phyloP scores from a whole-genome alignment of 2,888 invertebrate genomes.

The Drosophila austrosaltans region DNA sequence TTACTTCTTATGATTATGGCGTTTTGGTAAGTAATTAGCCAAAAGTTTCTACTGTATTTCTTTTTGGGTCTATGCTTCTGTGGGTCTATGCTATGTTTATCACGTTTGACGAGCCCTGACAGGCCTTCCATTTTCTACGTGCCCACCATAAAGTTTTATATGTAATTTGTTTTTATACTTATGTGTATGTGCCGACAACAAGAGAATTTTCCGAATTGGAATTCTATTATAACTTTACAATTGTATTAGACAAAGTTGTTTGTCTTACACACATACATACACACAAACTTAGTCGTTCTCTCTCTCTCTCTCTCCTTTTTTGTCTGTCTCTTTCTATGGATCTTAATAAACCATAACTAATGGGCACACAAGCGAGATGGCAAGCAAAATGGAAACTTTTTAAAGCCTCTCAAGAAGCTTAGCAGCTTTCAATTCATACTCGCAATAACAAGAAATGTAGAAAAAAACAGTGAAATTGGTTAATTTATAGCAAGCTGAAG shows the following conservation, averaged over 20 bases:
- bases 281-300: conserved; percentile 12
- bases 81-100: conserved; percentile 27
- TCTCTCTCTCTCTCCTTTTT: conserved; percentile 13
- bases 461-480: conserved; percentile 41
- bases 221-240: conserved; percentile 76
- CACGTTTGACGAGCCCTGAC: conserved; percentile 73
- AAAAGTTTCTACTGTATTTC: conserved; percentile 30
- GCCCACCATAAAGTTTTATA: conserved; percentile 69
- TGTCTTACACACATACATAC: conserved; percentile 30
- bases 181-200: conserved; percentile 26
- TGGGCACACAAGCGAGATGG: conserved; percentile 46
- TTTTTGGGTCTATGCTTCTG: not conserved
- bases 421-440: conserved; percentile 38
- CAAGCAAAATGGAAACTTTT: conserved; percentile 23
- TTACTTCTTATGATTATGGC: conserved; percentile 30
- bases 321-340: conserved; percentile 29
- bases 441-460: conserved; percentile 37
- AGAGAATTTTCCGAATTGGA: conserved; percentile 63
- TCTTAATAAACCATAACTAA: conserved; percentile 75
- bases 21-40: conserved; percentile 27
- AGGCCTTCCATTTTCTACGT: conserved; percentile 68
- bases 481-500: too few relatives aligned
- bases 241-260: conserved; percentile 59
- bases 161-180: conserved; percentile 66
- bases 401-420: conserved; percentile 45